Percentiles rank a stretch among this genome's conserved stretches.
Evolutionary conservation across 2,797 vertebrate genomes (phyloP).

Genomic region (Hoplostethus mediterraneus): DNA sequence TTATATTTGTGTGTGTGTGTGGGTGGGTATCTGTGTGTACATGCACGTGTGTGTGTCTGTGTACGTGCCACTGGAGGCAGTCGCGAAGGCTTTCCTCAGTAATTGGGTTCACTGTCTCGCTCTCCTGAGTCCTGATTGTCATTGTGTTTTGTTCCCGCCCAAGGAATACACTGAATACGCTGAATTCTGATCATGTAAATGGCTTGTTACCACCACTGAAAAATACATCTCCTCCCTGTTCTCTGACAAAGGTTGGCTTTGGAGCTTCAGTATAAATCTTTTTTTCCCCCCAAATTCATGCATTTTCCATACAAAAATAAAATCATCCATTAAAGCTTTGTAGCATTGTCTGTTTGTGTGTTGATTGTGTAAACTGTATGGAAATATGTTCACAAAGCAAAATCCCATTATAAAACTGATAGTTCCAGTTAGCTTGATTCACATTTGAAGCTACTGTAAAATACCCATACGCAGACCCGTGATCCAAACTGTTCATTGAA

Average conservation of each 20-base stretch:
- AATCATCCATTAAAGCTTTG: too few species aligned
- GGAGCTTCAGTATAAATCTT: constrained; percentile 14
- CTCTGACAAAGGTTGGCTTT: constrained; percentile 33
- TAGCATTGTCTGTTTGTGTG: too few species aligned
- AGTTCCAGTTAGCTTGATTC: too few species aligned
- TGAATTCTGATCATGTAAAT: constrained; percentile 68
- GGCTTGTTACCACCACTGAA: neutral
- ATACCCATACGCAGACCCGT: too few species aligned
- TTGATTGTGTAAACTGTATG: too few species aligned
- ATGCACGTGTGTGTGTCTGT: neutral
- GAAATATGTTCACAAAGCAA: too few species aligned
- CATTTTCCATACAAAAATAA: too few species aligned
- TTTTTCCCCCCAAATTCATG: too few species aligned
- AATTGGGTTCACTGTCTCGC: constrained; percentile 67
- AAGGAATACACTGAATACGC: constrained; percentile 22
- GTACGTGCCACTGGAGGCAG: constrained; percentile 15
- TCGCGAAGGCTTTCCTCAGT: constrained; percentile 53
- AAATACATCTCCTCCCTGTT: neutral
- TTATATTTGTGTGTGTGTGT: neutral
- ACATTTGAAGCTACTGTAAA: too few species aligned
- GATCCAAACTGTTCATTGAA: too few species aligned
- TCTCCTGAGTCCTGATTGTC: constrained; percentile 64
- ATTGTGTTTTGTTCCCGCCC: constrained; percentile 51
- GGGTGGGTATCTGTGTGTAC: constrained; percentile 14
- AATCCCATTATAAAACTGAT: too few species aligned